Evolutionary conservation across 2,113 vertebrate genomes (phyloP), one percentile per base, ranked within the genome.

Genomic region (Chrysochloris asiatica): DNA sequence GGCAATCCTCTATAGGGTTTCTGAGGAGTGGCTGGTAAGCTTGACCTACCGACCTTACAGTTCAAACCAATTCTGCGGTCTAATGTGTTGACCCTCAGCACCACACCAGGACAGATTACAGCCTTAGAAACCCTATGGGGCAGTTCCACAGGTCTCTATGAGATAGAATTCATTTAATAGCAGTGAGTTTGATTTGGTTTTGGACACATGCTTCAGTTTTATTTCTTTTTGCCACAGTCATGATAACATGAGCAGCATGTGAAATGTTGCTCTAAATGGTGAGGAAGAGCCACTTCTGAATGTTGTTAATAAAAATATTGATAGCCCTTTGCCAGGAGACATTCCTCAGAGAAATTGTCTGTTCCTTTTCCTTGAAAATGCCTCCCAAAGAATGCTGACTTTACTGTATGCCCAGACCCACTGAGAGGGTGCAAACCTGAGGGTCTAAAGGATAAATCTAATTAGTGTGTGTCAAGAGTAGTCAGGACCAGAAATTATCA

Each of bases 351-450:
- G 8, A 91, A 88, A 86, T 19, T 77, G 21, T 86, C 75, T 54
- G 38, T 82, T 92, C 41, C 54, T 84, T 93, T 77, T 67, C 38
- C 43, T 83, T 86, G 38, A 92, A 86, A 92, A 83, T 73, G 59
- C 21, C 52, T 72, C 59, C 28, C 24, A 61, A 83, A 77, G 77
- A 94, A 91, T 45, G 8, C n/a, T 61, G 52, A 83, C 67, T 36
- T 89, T 52, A 50, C 41, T 6, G 7, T 48, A 41, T 45, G 16
- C 67, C 78, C 91, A 77, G 14, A 72, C 7, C 8, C n/a, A 61
- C 10, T 54, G 43, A 75, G 16, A 41, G 36, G 24, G 10, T 38
- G 22, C 43, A 69, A 10, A 52, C 48, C 63, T 54, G 33, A 65
- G 19, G 43, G 24, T 8, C n/a, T 26, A 59, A 63, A 76, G 38